Conservation (phyloP, 2,113 vertebrate genomes). For the Campylomormyrus numenius region DNA sequence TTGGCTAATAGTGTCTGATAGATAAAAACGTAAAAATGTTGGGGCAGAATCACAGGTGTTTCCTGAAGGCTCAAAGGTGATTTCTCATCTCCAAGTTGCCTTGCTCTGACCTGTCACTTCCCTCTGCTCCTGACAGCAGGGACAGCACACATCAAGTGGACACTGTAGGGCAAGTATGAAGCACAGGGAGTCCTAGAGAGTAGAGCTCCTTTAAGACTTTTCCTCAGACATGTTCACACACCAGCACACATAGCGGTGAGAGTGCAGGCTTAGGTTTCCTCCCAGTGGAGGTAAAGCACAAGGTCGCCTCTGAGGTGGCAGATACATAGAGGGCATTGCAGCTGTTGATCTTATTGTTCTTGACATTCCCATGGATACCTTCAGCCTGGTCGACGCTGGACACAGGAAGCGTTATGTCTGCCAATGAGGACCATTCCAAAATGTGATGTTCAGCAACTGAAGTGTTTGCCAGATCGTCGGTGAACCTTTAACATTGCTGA, state of each 20-base stretch:
- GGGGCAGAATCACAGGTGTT: conserved; percentile 6
- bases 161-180: background rate
- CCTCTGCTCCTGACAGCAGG: background rate
- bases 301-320: conserved; percentile 36
- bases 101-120: background rate
- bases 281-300: conserved; percentile 44
- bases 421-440: conserved; percentile 1
- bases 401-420: background rate
- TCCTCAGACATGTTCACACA: background rate
- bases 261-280: background rate
- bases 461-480: conserved; percentile 8
- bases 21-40: conserved; percentile 4
- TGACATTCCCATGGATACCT: background rate
- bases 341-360: conserved; percentile 15
- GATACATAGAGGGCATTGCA: background rate
- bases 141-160: background rate
- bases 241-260: background rate
- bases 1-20: background rate
- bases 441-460: background rate
- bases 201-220: background rate
- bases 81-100: background rate
- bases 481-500: conserved; percentile 16
- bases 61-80: background rate
- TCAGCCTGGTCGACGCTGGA: background rate
- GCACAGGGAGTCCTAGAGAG: background rate